Conservation (phyloP, 2,888 invertebrate species). For the Arge pagana region DNA sequence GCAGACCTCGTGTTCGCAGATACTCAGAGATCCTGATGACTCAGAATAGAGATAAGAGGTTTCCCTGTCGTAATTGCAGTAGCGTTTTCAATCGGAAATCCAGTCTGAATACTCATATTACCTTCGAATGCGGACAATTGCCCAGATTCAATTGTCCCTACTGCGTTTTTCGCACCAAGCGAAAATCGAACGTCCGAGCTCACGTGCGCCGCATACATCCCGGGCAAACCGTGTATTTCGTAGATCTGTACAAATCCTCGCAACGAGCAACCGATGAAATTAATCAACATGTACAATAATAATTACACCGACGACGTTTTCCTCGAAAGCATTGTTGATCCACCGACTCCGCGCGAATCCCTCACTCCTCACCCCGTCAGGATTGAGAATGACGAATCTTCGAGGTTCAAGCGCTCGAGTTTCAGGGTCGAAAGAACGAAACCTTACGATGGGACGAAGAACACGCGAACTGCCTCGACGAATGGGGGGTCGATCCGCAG, state of each 20-base stretch:
- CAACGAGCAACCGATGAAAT: too few relatives aligned
- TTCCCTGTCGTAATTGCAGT: constrained; percentile 48
- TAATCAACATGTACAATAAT: too few relatives aligned
- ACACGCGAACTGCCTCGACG: too few relatives aligned
- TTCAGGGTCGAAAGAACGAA: too few relatives aligned
- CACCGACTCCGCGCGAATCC: too few relatives aligned
- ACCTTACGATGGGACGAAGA: too few relatives aligned
- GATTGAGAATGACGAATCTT: too few relatives aligned
- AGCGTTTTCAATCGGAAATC: constrained; percentile 50
- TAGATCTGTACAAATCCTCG: constrained; percentile 38
- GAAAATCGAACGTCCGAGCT: constrained; percentile 50
- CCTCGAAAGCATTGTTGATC: too few relatives aligned
- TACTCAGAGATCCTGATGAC: not conserved
- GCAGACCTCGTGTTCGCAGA: not conserved
- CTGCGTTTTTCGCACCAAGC: constrained; percentile 52
- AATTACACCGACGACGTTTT: too few relatives aligned
- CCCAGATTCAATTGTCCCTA: constrained; percentile 55
- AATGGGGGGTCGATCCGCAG: too few relatives aligned
- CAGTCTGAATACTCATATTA: constrained; percentile 51
- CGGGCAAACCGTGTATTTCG: constrained; percentile 41
- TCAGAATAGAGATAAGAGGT: constrained; percentile 26
- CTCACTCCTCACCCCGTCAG: too few relatives aligned
- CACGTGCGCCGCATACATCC: constrained; percentile 51
- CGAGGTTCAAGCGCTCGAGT: too few relatives aligned
- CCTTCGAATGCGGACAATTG: constrained; percentile 53